Evolutionary conservation across 2,888 invertebrate genomes (phyloP).

Genomic region (Dryomyza anilis): DNA sequence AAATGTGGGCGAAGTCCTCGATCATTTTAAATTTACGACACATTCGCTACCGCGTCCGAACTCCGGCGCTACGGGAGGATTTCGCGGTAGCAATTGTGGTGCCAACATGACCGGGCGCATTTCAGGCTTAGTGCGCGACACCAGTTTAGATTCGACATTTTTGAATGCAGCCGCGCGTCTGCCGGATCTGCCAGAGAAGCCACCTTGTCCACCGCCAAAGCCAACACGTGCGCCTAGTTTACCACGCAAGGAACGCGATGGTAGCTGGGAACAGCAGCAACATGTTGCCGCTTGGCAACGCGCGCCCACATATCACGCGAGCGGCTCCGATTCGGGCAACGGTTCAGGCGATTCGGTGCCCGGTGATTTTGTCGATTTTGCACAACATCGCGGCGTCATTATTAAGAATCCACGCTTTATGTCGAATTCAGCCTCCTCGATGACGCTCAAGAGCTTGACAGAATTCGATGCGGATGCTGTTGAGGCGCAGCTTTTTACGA

Average conservation of each 20-base stretch:
- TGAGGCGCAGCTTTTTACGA: constrained; percentile 67
- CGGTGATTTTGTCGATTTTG: constrained; percentile 60
- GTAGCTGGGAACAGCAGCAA: constrained; percentile 51
- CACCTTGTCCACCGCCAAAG: constrained; percentile 66
- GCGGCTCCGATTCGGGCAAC: constrained; percentile 88
- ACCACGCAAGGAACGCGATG: constrained; percentile 48
- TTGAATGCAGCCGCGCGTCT: constrained; percentile 64
- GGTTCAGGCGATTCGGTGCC: constrained; percentile 83
- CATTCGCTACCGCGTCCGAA: constrained; percentile 65
- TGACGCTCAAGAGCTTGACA: constrained; percentile 69
- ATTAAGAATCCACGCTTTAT: constrained; percentile 73
- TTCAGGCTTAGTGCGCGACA: constrained; percentile 48
- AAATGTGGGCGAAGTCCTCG: constrained; percentile 46
- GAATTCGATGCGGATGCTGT: constrained; percentile 71
- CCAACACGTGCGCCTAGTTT: constrained; percentile 69
- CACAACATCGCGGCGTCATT: constrained; percentile 66
- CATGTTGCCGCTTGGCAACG: constrained; percentile 56
- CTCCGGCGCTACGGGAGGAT: constrained; percentile 58
- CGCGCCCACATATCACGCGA: constrained; percentile 73
- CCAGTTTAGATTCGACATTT: constrained; percentile 61
- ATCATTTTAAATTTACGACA: constrained; percentile 64
- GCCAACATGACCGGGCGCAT: constrained; percentile 65
- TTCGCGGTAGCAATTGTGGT: constrained; percentile 63
- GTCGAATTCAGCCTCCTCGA: constrained; percentile 68
- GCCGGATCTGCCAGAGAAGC: constrained; percentile 65